Conservation (phyloP, 2,888 invertebrate species). For the Eristalis pertinax region DNA sequence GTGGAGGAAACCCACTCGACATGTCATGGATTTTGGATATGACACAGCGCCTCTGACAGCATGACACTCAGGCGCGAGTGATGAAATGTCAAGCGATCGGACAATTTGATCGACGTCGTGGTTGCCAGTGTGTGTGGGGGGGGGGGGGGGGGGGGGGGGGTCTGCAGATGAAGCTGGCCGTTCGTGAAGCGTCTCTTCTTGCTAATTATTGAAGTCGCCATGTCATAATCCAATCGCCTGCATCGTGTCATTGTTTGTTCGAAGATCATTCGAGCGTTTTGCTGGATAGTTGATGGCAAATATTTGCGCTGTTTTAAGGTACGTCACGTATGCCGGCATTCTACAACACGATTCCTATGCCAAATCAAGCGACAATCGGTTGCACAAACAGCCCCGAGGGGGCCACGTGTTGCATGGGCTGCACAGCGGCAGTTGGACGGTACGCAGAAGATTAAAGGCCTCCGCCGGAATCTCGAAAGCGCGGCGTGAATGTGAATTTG, state of each 20-base stretch:
- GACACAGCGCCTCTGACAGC: conserved; percentile 48
- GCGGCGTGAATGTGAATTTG: conserved; percentile 55
- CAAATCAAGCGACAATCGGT: conserved; percentile 37
- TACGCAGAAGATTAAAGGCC: not conserved
- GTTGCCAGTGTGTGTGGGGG: no score
- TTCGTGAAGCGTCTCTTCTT: no score
- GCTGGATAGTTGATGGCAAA: conserved; percentile 59
- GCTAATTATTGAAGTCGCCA: no score
- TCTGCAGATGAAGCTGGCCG: no score
- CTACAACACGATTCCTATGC: conserved; percentile 44
- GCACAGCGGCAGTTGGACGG: not conserved
- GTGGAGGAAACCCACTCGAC: conserved; percentile 1
- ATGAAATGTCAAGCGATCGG: conserved; percentile 39
- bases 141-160: no score
- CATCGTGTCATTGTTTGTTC: conserved; percentile 26
- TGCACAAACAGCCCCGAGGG: conserved; percentile 29
- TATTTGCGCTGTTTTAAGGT: conserved; percentile 40
- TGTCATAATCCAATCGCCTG: not conserved
- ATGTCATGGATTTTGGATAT: conserved; percentile 23
- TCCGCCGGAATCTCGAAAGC: conserved; percentile 39
- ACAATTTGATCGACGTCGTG: not conserved
- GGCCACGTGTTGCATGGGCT: conserved; percentile 19
- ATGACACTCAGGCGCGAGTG: conserved; percentile 10
- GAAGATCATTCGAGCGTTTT: conserved; percentile 38
- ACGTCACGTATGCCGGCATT: conserved; percentile 37